These are phyloP conservation scores for Periophthalmus modestus DNA, from an alignment of 2,113 vertebrate species.

Conservation along the genomic window DNA sequence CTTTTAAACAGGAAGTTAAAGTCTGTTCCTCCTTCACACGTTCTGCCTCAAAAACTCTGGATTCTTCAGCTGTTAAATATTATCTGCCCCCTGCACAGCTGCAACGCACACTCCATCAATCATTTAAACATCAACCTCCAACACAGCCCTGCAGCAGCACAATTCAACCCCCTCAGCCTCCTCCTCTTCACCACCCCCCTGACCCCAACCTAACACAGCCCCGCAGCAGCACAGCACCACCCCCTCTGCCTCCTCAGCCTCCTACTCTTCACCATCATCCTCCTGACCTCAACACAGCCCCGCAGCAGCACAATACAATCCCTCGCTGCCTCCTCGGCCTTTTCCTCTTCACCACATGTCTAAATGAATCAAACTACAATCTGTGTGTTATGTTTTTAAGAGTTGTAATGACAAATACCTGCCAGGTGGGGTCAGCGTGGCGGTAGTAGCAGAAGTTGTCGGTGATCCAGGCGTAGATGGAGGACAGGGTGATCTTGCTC, in stretches of 20 bases:
- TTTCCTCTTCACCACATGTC: too few species aligned
- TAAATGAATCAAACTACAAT: too few species aligned
- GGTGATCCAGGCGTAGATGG: conserved; percentile 97
- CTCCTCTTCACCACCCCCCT: too few species aligned
- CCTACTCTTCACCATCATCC: too few species aligned
- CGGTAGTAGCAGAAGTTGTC: conserved; percentile 97
- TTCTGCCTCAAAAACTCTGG: conserved; percentile 15
- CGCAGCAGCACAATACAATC: too few species aligned
- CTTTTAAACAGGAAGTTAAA: conserved; percentile 20
- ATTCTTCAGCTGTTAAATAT: conserved; percentile 78
- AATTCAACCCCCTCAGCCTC: too few species aligned
- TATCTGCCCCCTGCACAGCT: conserved; percentile 64
- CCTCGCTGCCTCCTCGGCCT: too few species aligned
- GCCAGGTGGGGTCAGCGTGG: conserved; percentile 94
- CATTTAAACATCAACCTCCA: conserved; percentile 61
- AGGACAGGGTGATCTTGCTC: conserved; percentile 90
- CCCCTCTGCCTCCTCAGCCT: too few species aligned
- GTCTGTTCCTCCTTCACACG: background rate
- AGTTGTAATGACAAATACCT: conserved; percentile 70
- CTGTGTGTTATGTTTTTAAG: background rate
- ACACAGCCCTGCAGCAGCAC: too few species aligned
- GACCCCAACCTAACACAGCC: too few species aligned
- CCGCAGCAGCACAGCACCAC: too few species aligned
- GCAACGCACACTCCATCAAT: conserved; percentile 59
- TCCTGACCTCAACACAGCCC: too few species aligned